phyloP scores from a whole-genome alignment of 2,888 invertebrate genomes.

The Creontiades dilutus region DNA sequence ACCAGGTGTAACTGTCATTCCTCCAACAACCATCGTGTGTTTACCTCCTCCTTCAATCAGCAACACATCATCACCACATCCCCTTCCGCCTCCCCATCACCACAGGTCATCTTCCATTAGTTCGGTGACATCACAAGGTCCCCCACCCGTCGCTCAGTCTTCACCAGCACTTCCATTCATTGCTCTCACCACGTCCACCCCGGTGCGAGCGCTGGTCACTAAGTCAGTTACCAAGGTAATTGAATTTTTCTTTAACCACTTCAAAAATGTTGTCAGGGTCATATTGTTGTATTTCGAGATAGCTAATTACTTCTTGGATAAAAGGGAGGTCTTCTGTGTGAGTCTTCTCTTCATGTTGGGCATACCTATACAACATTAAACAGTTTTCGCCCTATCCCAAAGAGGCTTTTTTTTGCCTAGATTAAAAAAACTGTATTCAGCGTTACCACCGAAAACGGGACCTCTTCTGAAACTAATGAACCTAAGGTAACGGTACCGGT shows the following conservation, averaged over 20 bases:
- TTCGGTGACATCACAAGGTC: constrained; percentile 59
- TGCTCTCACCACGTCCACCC: constrained; percentile 80
- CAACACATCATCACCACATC: constrained; percentile 52
- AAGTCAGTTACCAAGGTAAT: constrained; percentile 73
- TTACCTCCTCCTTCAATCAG: constrained; percentile 77
- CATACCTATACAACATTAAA: too few species aligned
- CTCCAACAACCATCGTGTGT: constrained; percentile 81
- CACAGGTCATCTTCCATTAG: constrained; percentile 68
- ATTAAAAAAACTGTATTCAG: too few species aligned
- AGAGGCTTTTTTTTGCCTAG: too few species aligned
- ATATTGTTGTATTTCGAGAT: neutral
- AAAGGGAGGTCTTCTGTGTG: too few species aligned
- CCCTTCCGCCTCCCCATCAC: constrained; percentile 70
- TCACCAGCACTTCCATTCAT: constrained; percentile 80
- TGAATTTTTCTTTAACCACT: neutral
- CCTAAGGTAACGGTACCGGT: too few species aligned
- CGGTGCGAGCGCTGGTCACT: constrained; percentile 79
- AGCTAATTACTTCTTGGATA: neutral
- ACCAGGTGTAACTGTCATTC: constrained; percentile 78
- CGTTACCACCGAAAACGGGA: too few species aligned
- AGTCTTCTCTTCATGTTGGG: too few species aligned
- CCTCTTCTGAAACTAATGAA: too few species aligned
- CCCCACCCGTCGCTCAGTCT: constrained; percentile 77
- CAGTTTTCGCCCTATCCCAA: too few species aligned
- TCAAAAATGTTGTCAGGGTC: neutral